Percentiles rank a stretch among this genome's conserved stretches.
These are phyloP conservation scores for Ethmia dodecea DNA, from an alignment of 2,888 invertebrate genomes.

Conservation along the genomic window DNA sequence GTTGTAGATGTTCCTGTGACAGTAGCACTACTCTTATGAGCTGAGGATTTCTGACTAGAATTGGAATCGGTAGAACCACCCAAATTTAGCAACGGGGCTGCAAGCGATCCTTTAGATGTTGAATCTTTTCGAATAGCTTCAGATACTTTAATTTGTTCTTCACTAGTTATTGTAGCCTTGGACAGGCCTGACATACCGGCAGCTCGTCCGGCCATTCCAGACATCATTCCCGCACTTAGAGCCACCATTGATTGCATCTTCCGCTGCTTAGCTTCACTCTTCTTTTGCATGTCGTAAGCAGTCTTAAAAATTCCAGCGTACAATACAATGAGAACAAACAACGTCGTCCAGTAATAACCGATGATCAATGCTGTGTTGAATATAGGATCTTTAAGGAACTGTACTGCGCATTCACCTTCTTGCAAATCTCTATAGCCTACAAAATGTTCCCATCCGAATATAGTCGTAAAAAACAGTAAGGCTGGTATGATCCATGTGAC, in stretches of 20 bases:
- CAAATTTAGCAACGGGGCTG: conserved; percentile 56
- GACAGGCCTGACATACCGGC: conserved; percentile 92
- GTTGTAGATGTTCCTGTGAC: conserved; percentile 79
- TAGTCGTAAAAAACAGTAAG: conserved; percentile 96
- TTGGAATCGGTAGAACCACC: conserved; percentile 77
- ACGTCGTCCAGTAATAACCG: conserved; percentile 98
- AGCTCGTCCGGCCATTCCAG: conserved; percentile 92
- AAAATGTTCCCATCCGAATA: conserved; percentile 99
- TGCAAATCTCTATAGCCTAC: conserved; percentile 92
- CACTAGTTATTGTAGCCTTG: conserved; percentile 84
- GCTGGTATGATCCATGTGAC: conserved; percentile 98
- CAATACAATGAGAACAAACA: conserved; percentile 95
- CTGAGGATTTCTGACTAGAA: conserved; percentile 79
- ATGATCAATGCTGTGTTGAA: conserved; percentile 98
- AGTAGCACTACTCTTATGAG: conserved; percentile 76
- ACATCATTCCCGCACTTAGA: conserved; percentile 92
- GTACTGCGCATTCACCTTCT: conserved; percentile 95
- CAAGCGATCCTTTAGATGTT: conserved; percentile 54
- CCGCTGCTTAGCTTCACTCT: conserved; percentile 96
- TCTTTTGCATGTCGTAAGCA: conserved; percentile 97
- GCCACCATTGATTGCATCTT: conserved; percentile 98
- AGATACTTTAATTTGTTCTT: conserved; percentile 81
- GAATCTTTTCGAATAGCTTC: conserved; percentile 59
- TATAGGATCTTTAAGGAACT: conserved; percentile 97
- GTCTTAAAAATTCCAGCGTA: conserved; percentile 99